phyloP scores from a whole-genome alignment of 2,888 invertebrate genomes.

The Gymnoscelis rufifasciata region DNA sequence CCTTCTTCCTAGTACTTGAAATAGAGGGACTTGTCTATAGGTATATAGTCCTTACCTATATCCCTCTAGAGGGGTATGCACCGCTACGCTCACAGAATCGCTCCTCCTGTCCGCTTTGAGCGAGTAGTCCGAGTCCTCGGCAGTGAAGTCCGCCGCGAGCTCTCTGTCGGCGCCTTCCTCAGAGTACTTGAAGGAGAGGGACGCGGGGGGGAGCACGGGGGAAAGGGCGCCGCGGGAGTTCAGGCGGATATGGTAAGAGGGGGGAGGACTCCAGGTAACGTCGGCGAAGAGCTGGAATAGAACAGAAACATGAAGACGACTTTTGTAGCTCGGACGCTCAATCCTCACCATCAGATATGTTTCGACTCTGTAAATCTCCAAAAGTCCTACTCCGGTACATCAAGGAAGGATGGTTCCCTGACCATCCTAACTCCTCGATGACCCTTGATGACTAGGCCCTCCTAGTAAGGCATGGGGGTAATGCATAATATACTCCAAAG shows the following conservation, averaged over 20 bases:
- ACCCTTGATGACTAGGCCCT: too few relatives aligned
- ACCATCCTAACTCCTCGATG: too few relatives aligned
- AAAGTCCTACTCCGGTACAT: too few relatives aligned
- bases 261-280: conserved; percentile 70
- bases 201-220: conserved; percentile 55
- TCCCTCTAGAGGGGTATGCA: conserved; percentile 61
- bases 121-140: conserved; percentile 52
- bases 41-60: conserved; percentile 44
- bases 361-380: too few relatives aligned
- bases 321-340: too few relatives aligned
- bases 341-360: too few relatives aligned
- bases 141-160: conserved; percentile 49
- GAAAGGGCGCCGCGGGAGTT: conserved; percentile 59
- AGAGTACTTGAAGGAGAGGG: conserved; percentile 47
- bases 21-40: conserved; percentile 43
- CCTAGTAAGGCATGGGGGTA: too few relatives aligned
- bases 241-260: conserved; percentile 61
- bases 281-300: conserved; percentile 63
- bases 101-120: conserved; percentile 57
- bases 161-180: conserved; percentile 44
- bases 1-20: conserved; percentile 50
- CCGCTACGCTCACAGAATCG: conserved; percentile 46
- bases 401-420: too few relatives aligned
- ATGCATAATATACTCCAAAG: too few relatives aligned
- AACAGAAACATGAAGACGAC: too few relatives aligned